These are phyloP conservation scores for Trichonephila clavipes DNA, from an alignment of 1,140 invertebrate species.

Conservation along the genomic window DNA sequence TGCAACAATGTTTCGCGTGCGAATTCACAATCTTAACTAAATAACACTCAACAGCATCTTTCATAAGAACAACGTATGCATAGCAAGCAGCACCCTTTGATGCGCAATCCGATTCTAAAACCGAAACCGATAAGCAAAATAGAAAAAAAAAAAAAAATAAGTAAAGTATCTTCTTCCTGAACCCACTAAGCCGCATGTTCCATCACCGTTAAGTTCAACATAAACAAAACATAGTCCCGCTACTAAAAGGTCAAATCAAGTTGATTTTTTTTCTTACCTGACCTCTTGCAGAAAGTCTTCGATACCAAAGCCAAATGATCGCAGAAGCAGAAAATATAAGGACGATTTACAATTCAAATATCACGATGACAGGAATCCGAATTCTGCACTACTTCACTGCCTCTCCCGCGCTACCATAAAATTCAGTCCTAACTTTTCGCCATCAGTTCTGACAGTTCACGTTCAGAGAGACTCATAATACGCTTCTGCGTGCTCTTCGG, in stretches of 20 bases:
- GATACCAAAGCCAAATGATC: neutral
- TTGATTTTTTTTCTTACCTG: slow-evolving; percentile 52
- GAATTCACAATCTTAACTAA: no score
- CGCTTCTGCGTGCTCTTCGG: neutral
- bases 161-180: neutral
- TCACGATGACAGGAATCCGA: neutral
- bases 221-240: slow-evolving; percentile 53
- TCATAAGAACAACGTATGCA: no score
- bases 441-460: slow-evolving; percentile 9
- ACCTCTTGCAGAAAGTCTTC: slow-evolving; percentile 39
- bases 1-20: no score
- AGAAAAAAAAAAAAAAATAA: neutral
- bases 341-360: neutral
- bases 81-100: no score
- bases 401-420: neutral
- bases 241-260: slow-evolving; percentile 53
- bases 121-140: neutral
- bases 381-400: neutral
- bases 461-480: neutral
- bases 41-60: no score
- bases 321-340: neutral
- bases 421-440: neutral
- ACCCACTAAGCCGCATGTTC: neutral
- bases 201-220: slow-evolving; percentile 50
- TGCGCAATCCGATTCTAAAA: no score